These are phyloP conservation scores for Ochotona princeps DNA, from an alignment of 2,113 vertebrate species.

Conservation along the genomic window DNA sequence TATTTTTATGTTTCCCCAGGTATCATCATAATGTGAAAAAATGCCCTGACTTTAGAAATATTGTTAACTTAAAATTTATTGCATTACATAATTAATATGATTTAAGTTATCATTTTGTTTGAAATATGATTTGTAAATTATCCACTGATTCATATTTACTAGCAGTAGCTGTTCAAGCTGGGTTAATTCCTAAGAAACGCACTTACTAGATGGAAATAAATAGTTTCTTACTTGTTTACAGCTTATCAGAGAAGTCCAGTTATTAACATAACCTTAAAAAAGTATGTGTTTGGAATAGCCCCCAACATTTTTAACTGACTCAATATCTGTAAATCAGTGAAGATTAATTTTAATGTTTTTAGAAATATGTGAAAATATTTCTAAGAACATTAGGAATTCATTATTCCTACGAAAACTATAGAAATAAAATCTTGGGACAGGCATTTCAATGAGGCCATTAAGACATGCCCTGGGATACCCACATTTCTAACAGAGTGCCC, in stretches of 20 bases:
- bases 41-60: not conserved
- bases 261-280: not conserved
- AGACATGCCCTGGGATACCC: too few relatives aligned
- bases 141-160: slow-evolving; percentile 21
- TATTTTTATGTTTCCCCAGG: not conserved
- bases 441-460: too few relatives aligned
- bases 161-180: not conserved
- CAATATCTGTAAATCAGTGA: not conserved
- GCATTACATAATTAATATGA: not conserved
- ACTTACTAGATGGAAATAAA: not conserved
- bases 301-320: not conserved
- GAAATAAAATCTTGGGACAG: not conserved
- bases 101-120: not conserved
- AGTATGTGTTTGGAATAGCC: not conserved
- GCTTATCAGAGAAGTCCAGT: not conserved
- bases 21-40: not conserved
- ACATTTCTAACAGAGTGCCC: too few relatives aligned
- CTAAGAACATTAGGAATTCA: not conserved
- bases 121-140: not conserved
- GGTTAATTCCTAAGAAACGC: not conserved
- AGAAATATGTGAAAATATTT: slow-evolving; percentile 34
- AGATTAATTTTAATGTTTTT: not conserved
- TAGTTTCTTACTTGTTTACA: slow-evolving; percentile 21
- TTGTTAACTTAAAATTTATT: not conserved
- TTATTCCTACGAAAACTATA: slow-evolving; percentile 3